Base-by-base conservation (phyloP, 2,113 vertebrate species). In the Odocoileus virginianus region DNA sequence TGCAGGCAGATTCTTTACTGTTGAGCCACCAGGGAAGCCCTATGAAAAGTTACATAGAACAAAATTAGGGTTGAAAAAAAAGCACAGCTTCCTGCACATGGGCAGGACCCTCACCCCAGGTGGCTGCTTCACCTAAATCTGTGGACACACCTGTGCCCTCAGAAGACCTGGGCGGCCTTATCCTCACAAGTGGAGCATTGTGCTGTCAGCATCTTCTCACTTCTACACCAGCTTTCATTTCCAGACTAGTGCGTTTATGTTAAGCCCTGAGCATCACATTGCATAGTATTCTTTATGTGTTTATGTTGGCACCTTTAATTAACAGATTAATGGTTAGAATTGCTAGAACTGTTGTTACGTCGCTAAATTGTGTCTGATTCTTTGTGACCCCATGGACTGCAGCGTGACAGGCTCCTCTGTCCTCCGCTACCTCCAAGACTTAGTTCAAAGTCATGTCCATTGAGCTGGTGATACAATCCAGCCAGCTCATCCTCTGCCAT, bases 111-210 rank as follows among this genome's bases (percentile, higher is more conserved):
- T 67, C 4, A 13, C 1, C 60, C 7, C 2, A 1, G 4, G 43
- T 6, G 27, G 15, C 7, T 43, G n/a, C 52, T 52, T 36, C 36
- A 7, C 55, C 36, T 10, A 10, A 55, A 33, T 9, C 1, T 6
- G 23, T 25, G 11, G 43, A 25, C 47, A 12, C 15, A 1, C 2
- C 7, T 11, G 43, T 7, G 6, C 9, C 61, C 14, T 0, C 13
- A 27, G 71, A 19, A 43, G 27, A 43, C 17, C 23, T 6, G 19
- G 15, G 47, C 0, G 0, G 2, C 61, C 27, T 40, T 3, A 16
- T 19, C 52, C 33, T 16, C 17, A 2, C 2, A 9, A 21, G 28
- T 17, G 12, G 28, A 14, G n/a, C 52, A 2, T 12, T 1, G 1
- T 33, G 28, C 43, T 21, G 9, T 27, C 74, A 57, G 14, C 8